Evolutionary conservation across 1,140 invertebrate genomes (phyloP).

Genomic region (Heliconius hermathena): DNA sequence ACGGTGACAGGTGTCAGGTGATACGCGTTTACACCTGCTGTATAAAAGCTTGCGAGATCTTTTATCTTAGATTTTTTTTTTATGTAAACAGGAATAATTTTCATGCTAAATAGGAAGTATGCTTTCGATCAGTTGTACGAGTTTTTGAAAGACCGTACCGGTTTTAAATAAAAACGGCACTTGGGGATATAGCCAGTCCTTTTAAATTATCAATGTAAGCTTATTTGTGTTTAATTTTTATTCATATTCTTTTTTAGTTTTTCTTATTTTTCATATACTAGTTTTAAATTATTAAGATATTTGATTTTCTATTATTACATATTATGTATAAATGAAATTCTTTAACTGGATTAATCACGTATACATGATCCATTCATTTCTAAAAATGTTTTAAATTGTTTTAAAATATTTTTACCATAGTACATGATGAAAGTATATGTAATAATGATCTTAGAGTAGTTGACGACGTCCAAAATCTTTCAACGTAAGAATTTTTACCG

Average conservation of each 20-base stretch:
- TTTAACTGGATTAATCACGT: too few relatives aligned
- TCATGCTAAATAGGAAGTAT: not conserved
- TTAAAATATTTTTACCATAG: too few relatives aligned
- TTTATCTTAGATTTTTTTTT: constrained; percentile 13
- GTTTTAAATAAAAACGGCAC: not conserved
- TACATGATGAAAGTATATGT: not conserved
- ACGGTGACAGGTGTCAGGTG: constrained; percentile 47
- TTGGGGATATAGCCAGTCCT: not conserved
- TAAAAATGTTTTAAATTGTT: too few relatives aligned
- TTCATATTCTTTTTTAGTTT: too few relatives aligned
- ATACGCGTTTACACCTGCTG: constrained; percentile 51
- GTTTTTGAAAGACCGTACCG: not conserved
- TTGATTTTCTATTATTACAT: too few relatives aligned
- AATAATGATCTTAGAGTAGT: not conserved
- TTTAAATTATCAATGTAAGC: too few relatives aligned
- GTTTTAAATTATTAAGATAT: too few relatives aligned
- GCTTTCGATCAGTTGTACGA: too few relatives aligned
- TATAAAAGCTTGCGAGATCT: constrained; percentile 39
- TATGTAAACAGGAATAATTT: not conserved
- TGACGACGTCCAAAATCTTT: not conserved
- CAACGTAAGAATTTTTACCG: not conserved
- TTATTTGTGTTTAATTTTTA: too few relatives aligned
- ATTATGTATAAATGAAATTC: too few relatives aligned
- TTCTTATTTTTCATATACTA: too few relatives aligned
- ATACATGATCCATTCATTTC: too few relatives aligned